phyloP scores from a whole-genome alignment of 2,113 vertebrate genomes.

The Anguilla rostrata region DNA sequence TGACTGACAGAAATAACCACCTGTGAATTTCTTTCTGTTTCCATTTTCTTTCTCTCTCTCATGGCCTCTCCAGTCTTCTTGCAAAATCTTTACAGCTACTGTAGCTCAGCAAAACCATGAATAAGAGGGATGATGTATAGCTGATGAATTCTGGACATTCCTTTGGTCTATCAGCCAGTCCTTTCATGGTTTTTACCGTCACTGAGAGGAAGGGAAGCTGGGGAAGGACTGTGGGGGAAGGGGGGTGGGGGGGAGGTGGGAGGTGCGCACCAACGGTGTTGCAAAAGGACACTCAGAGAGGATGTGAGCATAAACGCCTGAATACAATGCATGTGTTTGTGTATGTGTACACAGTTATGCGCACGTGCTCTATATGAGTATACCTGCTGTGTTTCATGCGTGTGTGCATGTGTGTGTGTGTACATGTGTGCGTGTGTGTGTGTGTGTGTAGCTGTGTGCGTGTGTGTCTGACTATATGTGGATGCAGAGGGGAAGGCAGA shows the following conservation, averaged over 20 bases:
- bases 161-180: not conserved
- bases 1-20: not conserved
- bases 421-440: not conserved
- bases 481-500: too few species aligned
- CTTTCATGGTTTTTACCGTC: not conserved
- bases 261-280: not conserved
- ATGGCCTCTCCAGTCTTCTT: not conserved
- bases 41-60: not conserved
- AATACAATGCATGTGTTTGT: not conserved
- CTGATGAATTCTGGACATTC: not conserved
- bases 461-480: not conserved
- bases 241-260: too few species aligned
- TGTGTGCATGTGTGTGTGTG: not conserved
- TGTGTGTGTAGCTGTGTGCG: not conserved
- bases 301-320: not conserved
- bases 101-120: not conserved
- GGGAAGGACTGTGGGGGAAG: not conserved
- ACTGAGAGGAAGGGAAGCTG: not conserved
- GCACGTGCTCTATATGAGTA: not conserved
- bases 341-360: not conserved
- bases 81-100: not conserved
- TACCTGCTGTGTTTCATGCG: not conserved
- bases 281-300: not conserved
- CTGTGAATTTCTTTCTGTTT: not conserved
- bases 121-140: not conserved